Conservation (phyloP, 1,140 invertebrate genomes). For the Apis cerana region DNA sequence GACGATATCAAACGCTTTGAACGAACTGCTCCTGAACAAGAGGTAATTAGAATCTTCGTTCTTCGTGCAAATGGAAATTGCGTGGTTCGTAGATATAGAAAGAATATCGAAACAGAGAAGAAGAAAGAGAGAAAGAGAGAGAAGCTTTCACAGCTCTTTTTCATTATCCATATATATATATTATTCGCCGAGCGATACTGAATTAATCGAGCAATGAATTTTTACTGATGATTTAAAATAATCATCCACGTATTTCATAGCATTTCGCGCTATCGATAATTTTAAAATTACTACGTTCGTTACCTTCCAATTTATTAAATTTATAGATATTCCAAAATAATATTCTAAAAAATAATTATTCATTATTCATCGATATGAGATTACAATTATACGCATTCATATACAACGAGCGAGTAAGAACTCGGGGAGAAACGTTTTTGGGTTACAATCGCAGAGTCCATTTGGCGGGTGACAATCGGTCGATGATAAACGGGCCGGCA, state of each 20-base stretch:
- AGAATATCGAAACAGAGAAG: too few relatives aligned
- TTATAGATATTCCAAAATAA: too few relatives aligned
- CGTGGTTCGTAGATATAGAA: background rate
- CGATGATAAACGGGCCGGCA: background rate
- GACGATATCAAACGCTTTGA: constrained; percentile 38
- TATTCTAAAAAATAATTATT: too few relatives aligned
- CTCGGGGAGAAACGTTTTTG: background rate
- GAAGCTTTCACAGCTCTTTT: background rate
- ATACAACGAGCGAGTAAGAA: background rate
- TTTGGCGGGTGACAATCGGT: background rate
- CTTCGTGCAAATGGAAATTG: constrained; percentile 23
- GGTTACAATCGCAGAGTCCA: background rate
- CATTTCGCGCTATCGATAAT: too few relatives aligned
- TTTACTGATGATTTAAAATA: too few relatives aligned
- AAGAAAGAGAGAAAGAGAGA: background rate
- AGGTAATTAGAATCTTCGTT: constrained; percentile 40
- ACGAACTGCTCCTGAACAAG: constrained; percentile 41
- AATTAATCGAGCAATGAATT: background rate
- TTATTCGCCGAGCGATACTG: background rate
- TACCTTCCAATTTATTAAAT: too few relatives aligned
- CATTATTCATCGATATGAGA: background rate
- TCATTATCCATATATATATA: background rate
- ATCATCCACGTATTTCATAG: too few relatives aligned
- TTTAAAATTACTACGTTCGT: too few relatives aligned
- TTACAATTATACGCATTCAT: background rate